phyloP scores from a whole-genome alignment of 2,888 invertebrate species.

The Clivina fossor region DNA sequence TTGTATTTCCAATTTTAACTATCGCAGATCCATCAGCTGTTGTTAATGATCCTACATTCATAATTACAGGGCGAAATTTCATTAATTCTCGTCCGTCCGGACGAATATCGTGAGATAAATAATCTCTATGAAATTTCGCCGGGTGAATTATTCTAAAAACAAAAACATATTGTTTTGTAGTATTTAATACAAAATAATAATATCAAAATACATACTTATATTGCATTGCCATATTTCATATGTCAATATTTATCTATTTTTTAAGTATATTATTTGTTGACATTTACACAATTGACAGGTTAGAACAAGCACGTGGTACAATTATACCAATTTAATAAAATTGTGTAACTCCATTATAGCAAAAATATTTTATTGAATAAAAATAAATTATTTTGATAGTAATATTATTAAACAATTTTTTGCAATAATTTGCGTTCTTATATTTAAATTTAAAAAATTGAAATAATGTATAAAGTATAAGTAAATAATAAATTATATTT shows the following conservation, averaged over 20 bases:
- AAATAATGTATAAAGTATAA: too few species aligned
- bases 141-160: slow-evolving; percentile 71
- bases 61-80: slow-evolving; percentile 66
- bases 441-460: too few species aligned
- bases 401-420: too few species aligned
- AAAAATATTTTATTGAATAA: too few species aligned
- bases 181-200: neutral
- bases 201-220: slow-evolving; percentile 21
- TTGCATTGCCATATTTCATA: slow-evolving; percentile 22
- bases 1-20: slow-evolving; percentile 79
- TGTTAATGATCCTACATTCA: slow-evolving; percentile 64
- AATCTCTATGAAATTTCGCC: slow-evolving; percentile 73
- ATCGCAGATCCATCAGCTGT: slow-evolving; percentile 76
- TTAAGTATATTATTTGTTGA: neutral
- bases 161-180: slow-evolving; percentile 10
- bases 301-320: too few species aligned
- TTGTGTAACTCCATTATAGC: too few species aligned
- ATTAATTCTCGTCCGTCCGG: slow-evolving; percentile 77
- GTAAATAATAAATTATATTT: too few species aligned
- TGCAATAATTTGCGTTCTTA: too few species aligned
- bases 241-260: neutral
- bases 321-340: too few species aligned
- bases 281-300: too few species aligned
- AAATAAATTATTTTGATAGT: too few species aligned
- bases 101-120: slow-evolving; percentile 67